Conservation (phyloP, 2,797 vertebrate species). For the Hapalemur alaotrensis region DNA sequence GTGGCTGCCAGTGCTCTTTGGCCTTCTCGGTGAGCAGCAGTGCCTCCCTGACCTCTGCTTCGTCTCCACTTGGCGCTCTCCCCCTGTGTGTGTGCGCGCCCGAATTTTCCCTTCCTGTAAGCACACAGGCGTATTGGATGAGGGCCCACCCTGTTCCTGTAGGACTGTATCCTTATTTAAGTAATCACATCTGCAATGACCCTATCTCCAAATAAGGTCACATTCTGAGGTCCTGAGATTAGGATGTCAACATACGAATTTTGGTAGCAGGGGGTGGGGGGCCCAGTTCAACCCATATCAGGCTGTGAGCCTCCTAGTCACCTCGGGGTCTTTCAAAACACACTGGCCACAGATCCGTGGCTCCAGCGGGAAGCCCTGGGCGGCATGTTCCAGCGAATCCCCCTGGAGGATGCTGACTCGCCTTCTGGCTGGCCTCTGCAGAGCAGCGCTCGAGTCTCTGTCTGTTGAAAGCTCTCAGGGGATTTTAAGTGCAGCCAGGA, state of each 20-base stretch:
- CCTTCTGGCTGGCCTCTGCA: neutral
- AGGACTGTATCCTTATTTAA: neutral
- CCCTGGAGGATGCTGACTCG: neutral
- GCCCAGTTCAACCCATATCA: neutral
- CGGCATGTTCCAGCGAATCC: fast-evolving
- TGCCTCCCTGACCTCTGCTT: neutral
- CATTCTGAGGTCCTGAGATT: neutral
- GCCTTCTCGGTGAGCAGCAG: fast-evolving
- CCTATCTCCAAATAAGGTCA: neutral
- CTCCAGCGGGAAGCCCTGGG: neutral
- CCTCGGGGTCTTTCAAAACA: neutral
- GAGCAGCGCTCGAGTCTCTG: neutral
- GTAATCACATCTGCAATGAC: neutral
- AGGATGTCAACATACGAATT: neutral
- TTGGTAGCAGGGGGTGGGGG: neutral
- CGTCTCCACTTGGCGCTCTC: neutral
- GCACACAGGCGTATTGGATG: neutral
- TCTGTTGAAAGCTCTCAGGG: neutral
- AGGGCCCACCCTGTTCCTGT: neutral
- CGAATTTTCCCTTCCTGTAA: neutral
- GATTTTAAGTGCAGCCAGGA: neutral
- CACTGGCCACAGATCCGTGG: fast-evolving
- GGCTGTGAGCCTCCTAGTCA: neutral
- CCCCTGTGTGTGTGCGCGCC: neutral
- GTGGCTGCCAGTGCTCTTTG: fast-evolving